Conservation (phyloP, 1,140 invertebrate genomes). For the Pseudomyrmex dendroicus region DNA sequence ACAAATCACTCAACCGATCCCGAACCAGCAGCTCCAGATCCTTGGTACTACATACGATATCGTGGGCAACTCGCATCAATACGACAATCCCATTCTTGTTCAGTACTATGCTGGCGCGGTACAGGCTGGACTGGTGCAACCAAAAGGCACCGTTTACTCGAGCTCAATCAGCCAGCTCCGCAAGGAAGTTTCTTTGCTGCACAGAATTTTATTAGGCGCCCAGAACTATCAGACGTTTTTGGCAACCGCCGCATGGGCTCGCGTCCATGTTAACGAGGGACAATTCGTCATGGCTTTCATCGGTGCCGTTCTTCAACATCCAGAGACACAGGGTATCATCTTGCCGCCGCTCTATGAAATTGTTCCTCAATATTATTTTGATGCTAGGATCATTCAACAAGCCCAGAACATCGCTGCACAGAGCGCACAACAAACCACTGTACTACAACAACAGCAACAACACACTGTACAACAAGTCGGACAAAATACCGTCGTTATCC, state of each 20-base stretch:
- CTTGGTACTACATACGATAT: slow-evolving; percentile 80
- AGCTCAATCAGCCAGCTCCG: slow-evolving; percentile 77
- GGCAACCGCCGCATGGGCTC: slow-evolving; percentile 83
- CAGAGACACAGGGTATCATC: slow-evolving; percentile 81
- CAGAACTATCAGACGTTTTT: slow-evolving; percentile 81
- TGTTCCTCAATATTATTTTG: slow-evolving; percentile 84
- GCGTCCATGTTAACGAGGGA: slow-evolving; percentile 82
- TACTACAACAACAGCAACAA: slow-evolving; percentile 1
- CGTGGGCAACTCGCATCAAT: slow-evolving; percentile 72
- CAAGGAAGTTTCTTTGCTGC: slow-evolving; percentile 78
- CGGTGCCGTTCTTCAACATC: slow-evolving; percentile 80
- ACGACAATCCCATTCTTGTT: slow-evolving; percentile 77
- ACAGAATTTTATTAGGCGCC: slow-evolving; percentile 84
- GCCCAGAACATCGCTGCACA: slow-evolving; percentile 79
- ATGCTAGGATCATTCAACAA: slow-evolving; percentile 82
- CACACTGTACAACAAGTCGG: slow-evolving; percentile 18
- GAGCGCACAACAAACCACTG: slow-evolving; percentile 40
- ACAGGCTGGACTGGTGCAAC: slow-evolving; percentile 77
- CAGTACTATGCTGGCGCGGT: slow-evolving; percentile 77
- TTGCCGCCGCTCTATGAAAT: slow-evolving; percentile 85
- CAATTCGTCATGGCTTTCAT: slow-evolving; percentile 83
- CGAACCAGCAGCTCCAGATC: slow-evolving; percentile 78
- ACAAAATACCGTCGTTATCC: slow-evolving; percentile 74
- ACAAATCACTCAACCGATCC: slow-evolving; percentile 84
- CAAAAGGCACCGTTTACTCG: slow-evolving; percentile 77